Evolutionary conservation across 2,113 vertebrate species (phyloP), one percentile per base, ranked within the genome.

Genomic region (Atractosteus spatula): DNA sequence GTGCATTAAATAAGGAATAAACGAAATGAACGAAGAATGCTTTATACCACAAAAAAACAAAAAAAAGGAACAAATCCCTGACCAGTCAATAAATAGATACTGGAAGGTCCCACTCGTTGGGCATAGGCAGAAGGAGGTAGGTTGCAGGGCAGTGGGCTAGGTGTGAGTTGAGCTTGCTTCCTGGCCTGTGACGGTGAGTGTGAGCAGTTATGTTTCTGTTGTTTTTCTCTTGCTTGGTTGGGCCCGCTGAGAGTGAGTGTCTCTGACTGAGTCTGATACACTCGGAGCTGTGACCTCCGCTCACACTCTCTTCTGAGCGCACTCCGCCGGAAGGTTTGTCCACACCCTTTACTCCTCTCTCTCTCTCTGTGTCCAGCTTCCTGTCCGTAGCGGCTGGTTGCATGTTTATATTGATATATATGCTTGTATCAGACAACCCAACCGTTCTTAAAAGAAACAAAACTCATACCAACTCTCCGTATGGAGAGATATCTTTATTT

Each of bases 211-310:
- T 82, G 83, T 93, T 87, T 89, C 87, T 94, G 89, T 94, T 94
- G 90, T 94, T 90, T 93, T 91, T 92, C 87, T 91, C 92, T 92
- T 92, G 91, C 91, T 93, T 94, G 93, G 91, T 92, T 93, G 91
- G 92, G 90, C 91, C 91, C 89, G 90, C 92, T 90, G 91, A 92
- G 91, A 92, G 91, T 89, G 89, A 86, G 89, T 92, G 91, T 93
- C 89, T 92, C 90, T 93, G 92, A 94, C 90, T 93, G 92, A 94
- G 90, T 94, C 92, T 93, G 91, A 93, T 92, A 90, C 91, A 89
- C 91, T 93, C 88, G 91, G 92, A 93, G 91, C 89, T 90, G 89
- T 88, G 91, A 91, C 89, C 89, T 92, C 90, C 90, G 91, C 92
- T 91, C 92, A 92, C 92, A 92, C 90, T 91, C 90, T 93, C 92